Evolutionary conservation across 1,140 invertebrate genomes (phyloP).

Genomic region (Doryteuthis pealeii): DNA sequence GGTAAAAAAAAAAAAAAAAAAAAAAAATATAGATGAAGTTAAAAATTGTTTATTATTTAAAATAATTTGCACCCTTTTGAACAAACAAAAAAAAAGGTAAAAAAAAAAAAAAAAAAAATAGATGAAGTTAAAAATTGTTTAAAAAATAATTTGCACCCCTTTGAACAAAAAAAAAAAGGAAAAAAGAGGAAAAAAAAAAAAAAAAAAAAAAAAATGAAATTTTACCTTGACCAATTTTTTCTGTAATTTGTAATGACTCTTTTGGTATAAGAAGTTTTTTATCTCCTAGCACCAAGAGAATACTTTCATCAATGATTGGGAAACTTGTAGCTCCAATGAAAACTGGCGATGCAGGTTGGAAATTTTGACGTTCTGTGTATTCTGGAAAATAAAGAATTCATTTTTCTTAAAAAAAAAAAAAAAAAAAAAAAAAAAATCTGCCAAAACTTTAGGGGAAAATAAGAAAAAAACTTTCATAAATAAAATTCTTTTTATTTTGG

Average conservation of each 20-base stretch:
- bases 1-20: too few species aligned
- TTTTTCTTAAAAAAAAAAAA: neutral
- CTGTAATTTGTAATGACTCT: conserved; percentile 48
- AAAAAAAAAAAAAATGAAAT: neutral
- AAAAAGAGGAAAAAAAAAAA: too few species aligned
- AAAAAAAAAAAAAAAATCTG: neutral
- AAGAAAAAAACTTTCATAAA: neutral
- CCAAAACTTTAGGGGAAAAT: neutral
- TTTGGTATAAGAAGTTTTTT: conserved; percentile 54
- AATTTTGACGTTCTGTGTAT: conserved; percentile 35
- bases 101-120: too few species aligned
- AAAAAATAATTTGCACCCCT: too few species aligned
- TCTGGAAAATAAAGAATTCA: conserved; percentile 19
- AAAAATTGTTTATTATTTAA: too few species aligned
- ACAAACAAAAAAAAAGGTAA: too few species aligned
- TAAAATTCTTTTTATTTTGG: neutral
- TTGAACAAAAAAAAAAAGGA: too few species aligned
- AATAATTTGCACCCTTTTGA: too few species aligned
- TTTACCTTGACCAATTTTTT: conserved; percentile 59
- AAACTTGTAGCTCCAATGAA: neutral
- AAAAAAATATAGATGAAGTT: too few species aligned
- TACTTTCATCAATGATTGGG: conserved; percentile 49
- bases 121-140: too few species aligned
- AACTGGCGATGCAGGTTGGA: conserved; percentile 14
- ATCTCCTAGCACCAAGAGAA: conserved; percentile 43